A percentile compares a stretch with the other conserved stretches of the same genome.
phyloP scores from a whole-genome alignment of 2,888 invertebrate genomes.

The Leptopilina myrica region DNA sequence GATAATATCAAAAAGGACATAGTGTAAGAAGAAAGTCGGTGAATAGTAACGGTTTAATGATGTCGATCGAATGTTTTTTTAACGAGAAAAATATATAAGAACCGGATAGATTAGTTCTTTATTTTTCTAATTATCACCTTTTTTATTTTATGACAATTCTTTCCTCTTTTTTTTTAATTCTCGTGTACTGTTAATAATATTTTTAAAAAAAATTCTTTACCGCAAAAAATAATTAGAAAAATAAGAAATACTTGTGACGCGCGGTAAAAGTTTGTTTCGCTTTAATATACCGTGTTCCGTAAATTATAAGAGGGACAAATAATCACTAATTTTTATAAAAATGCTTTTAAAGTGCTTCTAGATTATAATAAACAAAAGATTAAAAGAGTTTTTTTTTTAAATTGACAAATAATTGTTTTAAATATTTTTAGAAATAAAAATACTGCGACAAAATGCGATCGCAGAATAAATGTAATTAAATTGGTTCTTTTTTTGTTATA shows the following conservation, averaged over 20 bases:
- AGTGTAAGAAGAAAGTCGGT: conserved; percentile 3
- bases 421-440: too few species aligned
- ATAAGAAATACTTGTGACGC: conserved; percentile 55
- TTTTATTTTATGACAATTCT: background rate
- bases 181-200: conserved; percentile 39
- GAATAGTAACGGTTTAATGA: conserved; percentile 25
- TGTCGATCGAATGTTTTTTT: conserved; percentile 4
- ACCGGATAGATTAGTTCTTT: conserved; percentile 7
- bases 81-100: conserved; percentile 17
- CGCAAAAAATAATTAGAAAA: conserved; percentile 56
- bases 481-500: background rate
- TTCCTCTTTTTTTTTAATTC: background rate
- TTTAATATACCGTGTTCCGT: conserved; percentile 53
- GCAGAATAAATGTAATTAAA: too few species aligned
- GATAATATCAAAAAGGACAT: conserved; percentile 11
- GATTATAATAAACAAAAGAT: conserved; percentile 43
- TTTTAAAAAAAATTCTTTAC: conserved; percentile 52
- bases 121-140: conserved; percentile 16
- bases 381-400: conserved; percentile 46
- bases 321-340: conserved; percentile 49
- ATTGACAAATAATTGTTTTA: too few species aligned
- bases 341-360: background rate
- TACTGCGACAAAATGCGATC: too few species aligned
- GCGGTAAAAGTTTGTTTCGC: conserved; percentile 60
- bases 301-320: conserved; percentile 47